Evolutionary conservation across 2,888 invertebrate species (phyloP).

Genomic region (Congeria kusceri): DNA sequence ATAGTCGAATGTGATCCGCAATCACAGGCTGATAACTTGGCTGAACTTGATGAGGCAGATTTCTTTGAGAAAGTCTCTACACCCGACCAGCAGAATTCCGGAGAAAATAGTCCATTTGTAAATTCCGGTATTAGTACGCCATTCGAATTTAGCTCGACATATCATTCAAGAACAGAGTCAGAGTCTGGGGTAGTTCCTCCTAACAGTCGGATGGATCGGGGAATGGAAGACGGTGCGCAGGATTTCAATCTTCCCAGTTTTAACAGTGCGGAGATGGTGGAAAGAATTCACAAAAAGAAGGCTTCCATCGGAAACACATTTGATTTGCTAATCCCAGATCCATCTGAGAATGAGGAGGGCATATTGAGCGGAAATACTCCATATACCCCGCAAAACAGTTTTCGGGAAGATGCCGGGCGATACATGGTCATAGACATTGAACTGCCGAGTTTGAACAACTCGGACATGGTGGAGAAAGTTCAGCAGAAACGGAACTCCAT

Average conservation of each 20-base stretch:
- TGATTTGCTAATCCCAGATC: conserved; percentile 7
- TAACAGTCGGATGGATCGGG: conserved; percentile 81
- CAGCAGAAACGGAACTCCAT: conserved; percentile 75
- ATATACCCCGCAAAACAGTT: conserved; percentile 77
- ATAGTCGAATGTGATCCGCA: conserved; percentile 53
- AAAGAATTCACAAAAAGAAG: conserved; percentile 85
- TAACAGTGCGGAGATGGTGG: conserved; percentile 86
- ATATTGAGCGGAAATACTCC: conserved; percentile 51
- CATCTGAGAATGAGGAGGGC: conserved; percentile 13
- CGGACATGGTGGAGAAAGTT: conserved; percentile 85
- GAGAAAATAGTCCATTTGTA: conserved; percentile 33
- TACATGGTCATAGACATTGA: conserved; percentile 30
- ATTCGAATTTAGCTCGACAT: conserved; percentile 10
- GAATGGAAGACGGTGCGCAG: conserved; percentile 24
- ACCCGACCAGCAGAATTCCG: conserved; percentile 58
- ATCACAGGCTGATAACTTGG: conserved; percentile 51
- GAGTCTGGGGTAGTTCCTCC: conserved; percentile 80
- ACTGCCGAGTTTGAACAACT: conserved; percentile 84
- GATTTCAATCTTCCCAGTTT: conserved; percentile 84
- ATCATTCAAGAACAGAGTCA: conserved; percentile 30
- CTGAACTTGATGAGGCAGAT: conserved; percentile 67
- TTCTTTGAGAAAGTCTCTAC: conserved; percentile 62
- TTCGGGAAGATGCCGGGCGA: conserved; percentile 52
- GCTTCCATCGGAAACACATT: conserved; percentile 75
- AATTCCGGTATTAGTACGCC: conserved; percentile 43